Conservation (phyloP, 1,140 invertebrate species). For the Lepidotrigona ventralis region DNA sequence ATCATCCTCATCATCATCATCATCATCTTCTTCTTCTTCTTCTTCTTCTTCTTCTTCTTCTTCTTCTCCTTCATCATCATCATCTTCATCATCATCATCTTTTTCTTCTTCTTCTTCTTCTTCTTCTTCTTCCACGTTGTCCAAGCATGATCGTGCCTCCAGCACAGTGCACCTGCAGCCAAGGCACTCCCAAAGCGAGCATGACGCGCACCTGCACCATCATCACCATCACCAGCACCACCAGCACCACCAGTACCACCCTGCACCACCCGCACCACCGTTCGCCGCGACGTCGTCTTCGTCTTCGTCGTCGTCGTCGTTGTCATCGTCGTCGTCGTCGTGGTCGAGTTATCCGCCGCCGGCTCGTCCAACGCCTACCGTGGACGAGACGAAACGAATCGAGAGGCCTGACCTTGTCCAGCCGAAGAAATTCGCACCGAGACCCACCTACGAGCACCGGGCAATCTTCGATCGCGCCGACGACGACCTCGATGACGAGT, state of each 20-base stretch:
- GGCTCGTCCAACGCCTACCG: slow-evolving; percentile 73
- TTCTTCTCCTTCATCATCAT: too few species aligned
- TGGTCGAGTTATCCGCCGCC: slow-evolving; percentile 53
- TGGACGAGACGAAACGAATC: slow-evolving; percentile 72
- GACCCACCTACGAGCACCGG: slow-evolving; percentile 78
- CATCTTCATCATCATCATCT: slow-evolving; percentile 46
- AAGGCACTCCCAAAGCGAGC: slow-evolving; percentile 71
- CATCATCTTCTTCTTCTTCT: too few species aligned
- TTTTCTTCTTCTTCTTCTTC: slow-evolving; percentile 65
- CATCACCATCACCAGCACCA: slow-evolving; percentile 70
- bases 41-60: too few species aligned
- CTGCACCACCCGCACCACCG: slow-evolving; percentile 64
- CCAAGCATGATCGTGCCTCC: slow-evolving; percentile 76
- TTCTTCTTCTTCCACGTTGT: slow-evolving; percentile 67
- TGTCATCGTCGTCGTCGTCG: slow-evolving; percentile 59
- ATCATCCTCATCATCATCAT: slow-evolving; percentile 61
- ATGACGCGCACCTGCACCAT: slow-evolving; percentile 73
- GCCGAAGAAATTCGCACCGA: slow-evolving; percentile 76
- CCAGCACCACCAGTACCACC: slow-evolving; percentile 73
- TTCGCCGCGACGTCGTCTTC: slow-evolving; percentile 60
- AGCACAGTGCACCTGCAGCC: slow-evolving; percentile 72
- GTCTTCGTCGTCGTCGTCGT: slow-evolving; percentile 33
- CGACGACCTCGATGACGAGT: slow-evolving; percentile 75
- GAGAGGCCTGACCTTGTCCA: slow-evolving; percentile 62
- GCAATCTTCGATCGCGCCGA: slow-evolving; percentile 76